A percentile compares a stretch with the other conserved stretches of the same genome.
These are phyloP conservation scores for Falco cherrug DNA, from an alignment of 2,797 vertebrate genomes.

Conservation along the genomic window DNA sequence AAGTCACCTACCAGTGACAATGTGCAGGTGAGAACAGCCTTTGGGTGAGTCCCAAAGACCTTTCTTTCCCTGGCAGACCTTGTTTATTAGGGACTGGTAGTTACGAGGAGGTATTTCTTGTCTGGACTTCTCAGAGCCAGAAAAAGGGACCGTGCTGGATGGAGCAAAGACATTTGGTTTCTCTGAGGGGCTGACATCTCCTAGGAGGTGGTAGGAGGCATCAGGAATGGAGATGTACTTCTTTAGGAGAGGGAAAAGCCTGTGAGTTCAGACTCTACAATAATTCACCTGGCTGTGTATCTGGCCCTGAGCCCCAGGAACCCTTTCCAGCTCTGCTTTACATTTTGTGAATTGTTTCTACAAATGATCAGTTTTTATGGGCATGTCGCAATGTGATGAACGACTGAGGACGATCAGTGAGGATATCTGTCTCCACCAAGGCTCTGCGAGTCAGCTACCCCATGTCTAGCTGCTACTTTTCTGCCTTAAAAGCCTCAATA, in stretches of 20 bases:
- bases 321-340: conserved; percentile 26
- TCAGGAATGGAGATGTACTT: neutral
- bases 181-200: neutral
- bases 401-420: neutral
- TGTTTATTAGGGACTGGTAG: neutral
- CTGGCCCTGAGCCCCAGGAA: conserved; percentile 2
- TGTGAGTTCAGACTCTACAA: neutral
- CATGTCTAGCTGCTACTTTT: neutral
- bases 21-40: neutral
- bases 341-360: conserved; percentile 27
- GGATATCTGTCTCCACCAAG: conserved; percentile 51
- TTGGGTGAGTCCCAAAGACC: neutral
- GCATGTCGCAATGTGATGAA: neutral
- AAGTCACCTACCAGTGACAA: neutral
- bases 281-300: neutral
- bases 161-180: neutral
- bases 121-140: neutral
- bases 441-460: conserved; percentile 24
- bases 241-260: neutral
- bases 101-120: neutral
- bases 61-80: neutral
- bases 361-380: neutral
- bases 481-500: conserved; percentile 44
- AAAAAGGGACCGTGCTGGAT: neutral
- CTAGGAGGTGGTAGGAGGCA: neutral